Base-by-base conservation (phyloP, 2,113 vertebrate species). In the Azemiops feae region DNA sequence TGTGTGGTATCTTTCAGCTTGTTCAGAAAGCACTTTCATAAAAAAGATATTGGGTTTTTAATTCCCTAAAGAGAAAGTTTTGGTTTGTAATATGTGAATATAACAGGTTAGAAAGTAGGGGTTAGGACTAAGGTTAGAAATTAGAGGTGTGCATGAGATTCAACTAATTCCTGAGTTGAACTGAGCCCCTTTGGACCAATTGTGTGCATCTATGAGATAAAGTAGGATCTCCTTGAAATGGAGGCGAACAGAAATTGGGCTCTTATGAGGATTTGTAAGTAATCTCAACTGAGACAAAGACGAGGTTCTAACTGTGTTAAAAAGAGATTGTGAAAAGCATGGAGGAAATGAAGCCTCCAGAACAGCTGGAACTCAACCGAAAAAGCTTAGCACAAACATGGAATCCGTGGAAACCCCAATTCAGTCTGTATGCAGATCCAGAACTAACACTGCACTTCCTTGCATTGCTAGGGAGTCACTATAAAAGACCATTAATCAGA, bases 1-100 rank as follows among this genome's bases (percentile, higher is more conserved):
- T 87, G 81, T 92, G 91, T 92, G 91, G 43, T 87, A 60, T 92
- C 86, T 88, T 27, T 74, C 86, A 86, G 58, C 27, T 60, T 87
- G 43, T 81, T 81, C 74, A 43, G 74, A 81, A 22, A 81, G 74
- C 74, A 81, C 74, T 81, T 81, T 92, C 58, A 88, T 27, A 23
- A 87, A 64, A 52, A 69, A 92, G 87, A 92, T 92, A 88, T 85
- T 89, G 74, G 34, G 74, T 43, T 43, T 81, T 55, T 54, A 43
- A 89, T 81, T 81, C 39, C 43, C 50, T n/a, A 53, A 14, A 89
- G 8, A 92, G 50, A 74, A 88, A 89, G 34, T 53, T 55, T 27
- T 85, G 52, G 23, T 74, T 81, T 89, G 60, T 85, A 81, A 92
- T 81, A 27, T 89, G 52, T 81, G 34, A 88, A 81, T 81, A 81